Evolutionary conservation across 1,140 invertebrate genomes (phyloP), one percentile per base, ranked within the genome.

Genomic region (Arctopsyche grandis): DNA sequence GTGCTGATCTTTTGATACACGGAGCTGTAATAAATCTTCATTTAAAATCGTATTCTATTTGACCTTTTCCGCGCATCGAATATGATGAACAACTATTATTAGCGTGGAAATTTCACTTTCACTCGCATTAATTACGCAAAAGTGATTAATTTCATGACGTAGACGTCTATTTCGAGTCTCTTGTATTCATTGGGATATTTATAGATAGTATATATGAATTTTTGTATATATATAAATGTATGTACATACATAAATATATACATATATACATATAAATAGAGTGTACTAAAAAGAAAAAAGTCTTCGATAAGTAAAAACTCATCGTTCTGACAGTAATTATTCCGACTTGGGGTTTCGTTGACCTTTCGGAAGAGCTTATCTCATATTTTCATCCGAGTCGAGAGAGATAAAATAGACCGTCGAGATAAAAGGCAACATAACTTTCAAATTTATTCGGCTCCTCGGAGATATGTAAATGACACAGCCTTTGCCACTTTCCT

Each of bases 401-500:
- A 38, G 29, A 38, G 7, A 38, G 1, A 19, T n/a, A 60, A 60
- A 60, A 19, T 60, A 60, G 56, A 60, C 56, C 21, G 56, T 60
- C 56, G 56, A 66, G 63, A 66, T 66, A 66, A 66, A 66, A 66
- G 63, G 26, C 63, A 66, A 66, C 63, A 66, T 66, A 26, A 66
- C 21, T 26, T 66, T 66, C 58, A 63, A 63, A 63, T 63, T 63
- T 63, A 63, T 63, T 63, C 58, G 16, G 58, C 21, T 63, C 58
- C 58, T 66, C 22, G 63, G 63, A 66, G 63, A 66, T 66, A 66
- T 66, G 63, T 22, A 66, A 66, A 66, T 66, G 63, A 22, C 63
- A 66, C 63, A 66, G 63, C 63, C 63, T 66, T 66, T 66, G 63
- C 63, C 63, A 66, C 63, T 66, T 66, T 66, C 63, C 63, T 52